phyloP scores from a whole-genome alignment of 2,797 vertebrate species.

The Moxostoma hubbsi region DNA sequence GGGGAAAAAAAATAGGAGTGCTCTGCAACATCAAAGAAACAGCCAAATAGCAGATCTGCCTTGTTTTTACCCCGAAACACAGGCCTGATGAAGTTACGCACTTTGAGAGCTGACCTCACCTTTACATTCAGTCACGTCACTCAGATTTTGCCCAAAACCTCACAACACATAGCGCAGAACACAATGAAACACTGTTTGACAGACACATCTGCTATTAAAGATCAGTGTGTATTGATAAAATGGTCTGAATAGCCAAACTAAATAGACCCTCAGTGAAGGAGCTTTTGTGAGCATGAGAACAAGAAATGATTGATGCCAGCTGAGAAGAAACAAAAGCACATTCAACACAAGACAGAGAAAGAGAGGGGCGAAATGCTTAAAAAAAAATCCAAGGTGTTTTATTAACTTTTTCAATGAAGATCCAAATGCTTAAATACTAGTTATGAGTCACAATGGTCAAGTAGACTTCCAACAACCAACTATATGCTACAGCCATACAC shows the following conservation, averaged over 20 bases:
- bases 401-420: not conserved
- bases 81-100: not conserved
- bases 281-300: conserved; percentile 75
- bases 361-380: not conserved
- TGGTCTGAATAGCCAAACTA: conserved; percentile 65
- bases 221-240: conserved; percentile 60
- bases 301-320: conserved; percentile 83
- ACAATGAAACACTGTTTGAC: conserved; percentile 53
- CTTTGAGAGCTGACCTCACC: conserved; percentile 33
- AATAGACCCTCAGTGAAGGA: conserved; percentile 68
- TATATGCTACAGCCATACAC: too few species aligned
- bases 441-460: too few species aligned
- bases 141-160: conserved; percentile 9
- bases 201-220: conserved; percentile 54
- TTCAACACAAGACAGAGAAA: conserved; percentile 66
- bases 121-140: conserved; percentile 32
- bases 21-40: not conserved
- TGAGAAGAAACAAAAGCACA: conserved; percentile 83
- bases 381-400: not conserved
- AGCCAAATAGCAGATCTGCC: not conserved
- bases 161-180: conserved; percentile 22
- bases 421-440: not conserved
- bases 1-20: not conserved
- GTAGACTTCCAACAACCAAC: too few species aligned
- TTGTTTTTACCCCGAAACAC: not conserved